Percentiles rank a stretch among this genome's conserved stretches.
Evolutionary conservation across 2,113 vertebrate genomes (phyloP).

Genomic region (Panthera uncia): DNA sequence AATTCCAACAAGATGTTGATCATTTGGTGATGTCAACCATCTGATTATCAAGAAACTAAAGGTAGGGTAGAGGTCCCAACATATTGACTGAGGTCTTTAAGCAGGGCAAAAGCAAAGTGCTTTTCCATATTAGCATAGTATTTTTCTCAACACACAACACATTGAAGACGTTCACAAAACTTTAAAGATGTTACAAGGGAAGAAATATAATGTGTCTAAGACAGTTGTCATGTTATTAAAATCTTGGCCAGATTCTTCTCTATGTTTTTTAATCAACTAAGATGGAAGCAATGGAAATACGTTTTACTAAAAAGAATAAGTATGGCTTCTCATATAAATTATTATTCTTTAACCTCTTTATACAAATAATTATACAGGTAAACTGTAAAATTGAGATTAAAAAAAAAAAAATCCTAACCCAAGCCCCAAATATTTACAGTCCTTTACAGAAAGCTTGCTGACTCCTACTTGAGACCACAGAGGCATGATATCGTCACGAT

Average conservation of each 20-base stretch:
- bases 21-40: neutral
- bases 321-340: neutral
- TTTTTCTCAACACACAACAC: neutral
- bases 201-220: neutral
- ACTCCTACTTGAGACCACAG: neutral
- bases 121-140: neutral
- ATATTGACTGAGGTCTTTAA: neutral
- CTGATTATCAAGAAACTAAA: neutral
- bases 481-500: neutral
- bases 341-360: neutral
- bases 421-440: neutral
- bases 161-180: neutral
- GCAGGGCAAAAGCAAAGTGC: neutral
- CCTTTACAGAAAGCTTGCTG: neutral
- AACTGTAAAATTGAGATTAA: neutral
- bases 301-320: neutral
- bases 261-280: neutral
- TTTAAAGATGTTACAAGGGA: neutral
- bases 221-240: neutral
- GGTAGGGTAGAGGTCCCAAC: neutral
- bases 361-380: neutral
- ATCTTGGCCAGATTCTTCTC: neutral
- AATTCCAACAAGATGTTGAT: neutral
- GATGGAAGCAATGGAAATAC: neutral
- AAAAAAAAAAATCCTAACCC: neutral